Base-by-base conservation (phyloP, 2,888 invertebrate species). In the Metellina segmentata region DNA sequence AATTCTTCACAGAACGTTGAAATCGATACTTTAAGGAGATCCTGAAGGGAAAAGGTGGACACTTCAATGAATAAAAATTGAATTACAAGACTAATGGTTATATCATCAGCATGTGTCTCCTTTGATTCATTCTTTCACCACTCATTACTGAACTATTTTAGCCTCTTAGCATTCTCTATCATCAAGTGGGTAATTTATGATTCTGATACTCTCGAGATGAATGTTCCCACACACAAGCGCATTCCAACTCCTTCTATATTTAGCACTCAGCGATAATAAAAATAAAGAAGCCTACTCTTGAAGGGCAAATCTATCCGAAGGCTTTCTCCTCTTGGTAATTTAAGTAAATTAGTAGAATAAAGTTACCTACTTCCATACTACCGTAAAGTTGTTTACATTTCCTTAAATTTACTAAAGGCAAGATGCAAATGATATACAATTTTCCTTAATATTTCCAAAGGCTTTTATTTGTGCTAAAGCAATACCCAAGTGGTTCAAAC, bases 111-210 rank as follows among this genome's bases (percentile, higher is more conserved):
- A 16, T 9, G 61, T 8, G 61, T 61, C 11, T 34, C 34, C 34
- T 34, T 16, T 61, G 61, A 61, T 61, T 61, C 16, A 16, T 61
- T 11, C 61, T 61, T 61, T 61, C 61, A 61, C 61, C 61, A 61
- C 61, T 61, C 61, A 61, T 61, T 61, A 61, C 11, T 61, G 61
- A 5, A 61, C 61, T 61, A 61, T 61, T 61, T 61, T 61, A 16
- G 16, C 9, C 61, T 61, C 34, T 6, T 16, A 61, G 61, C 16
- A 61, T 61, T 61, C 61, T 61, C 61, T 61, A 61, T 61, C 61
- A 61, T 61, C 61, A 61, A 61, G 61, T 61, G 61, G 61, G 61
- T 61, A 61, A 61, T 61, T 61, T 61, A 61, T 61, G 61, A 61
- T 61, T 61, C 61, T 61, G 61, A 61, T 61, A 61, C 61, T 16